Evolutionary conservation across 2,888 invertebrate genomes (phyloP).

Genomic region (Asteroscopus sphinx): DNA sequence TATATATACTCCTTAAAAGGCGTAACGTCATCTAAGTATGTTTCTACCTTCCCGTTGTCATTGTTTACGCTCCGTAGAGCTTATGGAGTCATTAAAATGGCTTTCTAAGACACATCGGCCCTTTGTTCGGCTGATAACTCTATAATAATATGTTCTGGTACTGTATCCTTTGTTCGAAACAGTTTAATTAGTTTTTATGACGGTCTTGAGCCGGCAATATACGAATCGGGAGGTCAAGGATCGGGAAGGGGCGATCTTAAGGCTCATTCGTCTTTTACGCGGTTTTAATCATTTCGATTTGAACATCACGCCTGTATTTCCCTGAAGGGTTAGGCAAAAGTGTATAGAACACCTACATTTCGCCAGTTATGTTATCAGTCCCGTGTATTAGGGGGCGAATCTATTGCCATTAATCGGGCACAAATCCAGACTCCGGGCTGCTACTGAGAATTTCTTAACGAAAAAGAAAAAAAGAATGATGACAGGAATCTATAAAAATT

Average conservation of each 20-base stretch:
- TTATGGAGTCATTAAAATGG: slow-evolving; percentile 70
- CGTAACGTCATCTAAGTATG: slow-evolving; percentile 55
- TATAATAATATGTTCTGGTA: slow-evolving; percentile 56
- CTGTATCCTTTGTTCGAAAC: slow-evolving; percentile 64
- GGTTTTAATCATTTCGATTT: not conserved
- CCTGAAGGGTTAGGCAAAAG: too few species aligned
- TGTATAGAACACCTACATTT: too few species aligned
- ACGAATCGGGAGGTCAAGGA: slow-evolving; percentile 37
- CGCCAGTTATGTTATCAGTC: too few species aligned
- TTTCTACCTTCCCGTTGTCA: slow-evolving; percentile 67
- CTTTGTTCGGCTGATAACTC: slow-evolving; percentile 65
- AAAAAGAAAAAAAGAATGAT: too few species aligned
- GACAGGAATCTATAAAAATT: slow-evolving; percentile 3
- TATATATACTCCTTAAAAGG: slow-evolving; percentile 32
- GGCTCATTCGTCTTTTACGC: slow-evolving; percentile 10
- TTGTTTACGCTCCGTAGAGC: slow-evolving; percentile 72
- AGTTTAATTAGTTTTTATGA: slow-evolving; percentile 71
- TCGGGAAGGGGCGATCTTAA: slow-evolving; percentile 17
- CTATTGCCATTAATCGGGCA: too few species aligned
- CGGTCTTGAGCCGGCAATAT: slow-evolving; percentile 34
- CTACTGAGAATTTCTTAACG: too few species aligned
- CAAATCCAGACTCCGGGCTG: too few species aligned
- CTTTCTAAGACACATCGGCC: slow-evolving; percentile 60
- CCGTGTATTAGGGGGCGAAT: too few species aligned
- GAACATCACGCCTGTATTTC: too few species aligned